Conservation (phyloP, 2,888 invertebrate genomes). For the Malachius bipustulatus region DNA sequence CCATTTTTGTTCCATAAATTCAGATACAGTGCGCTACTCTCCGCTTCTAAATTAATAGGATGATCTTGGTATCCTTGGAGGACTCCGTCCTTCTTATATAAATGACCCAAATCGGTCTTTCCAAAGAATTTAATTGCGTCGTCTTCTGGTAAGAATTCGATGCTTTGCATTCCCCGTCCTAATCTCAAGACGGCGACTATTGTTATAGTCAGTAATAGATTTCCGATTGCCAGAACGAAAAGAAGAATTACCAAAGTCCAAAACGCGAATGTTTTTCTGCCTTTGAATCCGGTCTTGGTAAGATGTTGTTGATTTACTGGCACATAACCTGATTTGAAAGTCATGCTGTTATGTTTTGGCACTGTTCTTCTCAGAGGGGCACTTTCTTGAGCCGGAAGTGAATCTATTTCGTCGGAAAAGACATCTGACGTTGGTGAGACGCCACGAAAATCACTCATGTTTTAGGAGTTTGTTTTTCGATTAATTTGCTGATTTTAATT, state of each 20-base stretch:
- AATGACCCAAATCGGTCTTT: slow-evolving; percentile 59
- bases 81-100: slow-evolving; percentile 61
- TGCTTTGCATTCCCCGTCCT: slow-evolving; percentile 73
- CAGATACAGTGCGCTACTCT: slow-evolving; percentile 32
- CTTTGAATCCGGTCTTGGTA: slow-evolving; percentile 34
- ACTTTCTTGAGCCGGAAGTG: slow-evolving; percentile 29
- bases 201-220: slow-evolving; percentile 66
- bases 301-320: slow-evolving; percentile 30
- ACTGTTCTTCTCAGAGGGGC: slow-evolving; percentile 27
- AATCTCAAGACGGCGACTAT: slow-evolving; percentile 70
- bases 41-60: slow-evolving; percentile 40
- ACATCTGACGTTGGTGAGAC: slow-evolving; percentile 30
- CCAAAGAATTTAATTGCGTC: slow-evolving; percentile 70
- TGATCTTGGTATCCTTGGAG: slow-evolving; percentile 46
- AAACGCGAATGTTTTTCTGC: slow-evolving; percentile 57
- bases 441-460: slow-evolving; percentile 21
- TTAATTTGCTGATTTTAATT: too few species aligned
- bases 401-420: slow-evolving; percentile 32
- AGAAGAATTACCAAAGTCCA: slow-evolving; percentile 66
- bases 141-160: slow-evolving; percentile 67
- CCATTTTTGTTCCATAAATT: slow-evolving; percentile 33
- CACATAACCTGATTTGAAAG: slow-evolving; percentile 32
- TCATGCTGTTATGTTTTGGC: slow-evolving; percentile 27
- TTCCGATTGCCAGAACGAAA: slow-evolving; percentile 63
- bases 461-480: neutral